phyloP scores from a whole-genome alignment of 35 echinoderm and acorn worm genomes.

The Heliocidaris tuberculata region DNA sequence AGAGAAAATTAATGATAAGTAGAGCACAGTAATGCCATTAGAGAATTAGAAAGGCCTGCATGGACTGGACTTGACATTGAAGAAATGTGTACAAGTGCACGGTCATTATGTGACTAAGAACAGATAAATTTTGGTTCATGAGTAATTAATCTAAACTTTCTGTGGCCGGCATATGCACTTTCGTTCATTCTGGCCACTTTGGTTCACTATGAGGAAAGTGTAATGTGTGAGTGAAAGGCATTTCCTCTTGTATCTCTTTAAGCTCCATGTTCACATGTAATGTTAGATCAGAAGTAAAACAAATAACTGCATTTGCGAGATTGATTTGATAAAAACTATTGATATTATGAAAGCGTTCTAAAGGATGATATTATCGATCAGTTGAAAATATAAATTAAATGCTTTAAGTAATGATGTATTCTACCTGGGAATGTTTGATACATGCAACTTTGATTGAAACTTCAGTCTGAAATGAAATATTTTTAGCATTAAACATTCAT shows the following conservation, averaged over 20 bases:
- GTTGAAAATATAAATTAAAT: background rate
- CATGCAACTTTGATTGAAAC: background rate
- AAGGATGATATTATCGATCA: background rate
- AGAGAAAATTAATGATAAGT: background rate
- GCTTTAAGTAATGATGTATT: background rate
- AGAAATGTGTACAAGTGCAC: background rate
- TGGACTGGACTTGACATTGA: background rate
- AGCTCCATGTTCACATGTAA: background rate
- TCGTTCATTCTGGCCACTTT: background rate
- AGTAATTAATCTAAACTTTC: background rate
- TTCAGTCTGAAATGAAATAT: background rate
- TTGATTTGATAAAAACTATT: background rate
- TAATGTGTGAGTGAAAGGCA: no score
- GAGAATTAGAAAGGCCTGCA: background rate
- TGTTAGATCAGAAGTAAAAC: no score
- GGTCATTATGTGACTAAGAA: background rate
- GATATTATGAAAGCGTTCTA: background rate
- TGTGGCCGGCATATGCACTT: background rate
- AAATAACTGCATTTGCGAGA: background rate
- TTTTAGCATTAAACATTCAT: background rate
- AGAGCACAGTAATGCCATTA: slow-evolving; percentile 7
- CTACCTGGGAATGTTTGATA: background rate
- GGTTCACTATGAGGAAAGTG: background rate
- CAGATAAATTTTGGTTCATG: background rate
- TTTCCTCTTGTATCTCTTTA: no score